phyloP scores from a whole-genome alignment of 1,140 invertebrate genomes.

The Penaeus vannamei region DNA sequence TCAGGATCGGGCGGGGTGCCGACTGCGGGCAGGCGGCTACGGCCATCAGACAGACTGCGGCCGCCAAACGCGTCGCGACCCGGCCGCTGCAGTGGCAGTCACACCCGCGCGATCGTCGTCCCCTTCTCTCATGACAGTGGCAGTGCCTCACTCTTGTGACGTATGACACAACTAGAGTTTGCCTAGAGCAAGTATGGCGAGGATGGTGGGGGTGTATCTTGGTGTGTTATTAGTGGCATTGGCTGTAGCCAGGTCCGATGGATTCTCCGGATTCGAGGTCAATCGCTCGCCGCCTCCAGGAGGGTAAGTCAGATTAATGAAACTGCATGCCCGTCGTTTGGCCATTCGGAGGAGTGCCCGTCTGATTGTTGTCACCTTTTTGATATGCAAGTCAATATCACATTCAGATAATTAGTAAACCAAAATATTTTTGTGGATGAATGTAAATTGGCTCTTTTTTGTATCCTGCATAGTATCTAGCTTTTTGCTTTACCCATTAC shows the following conservation, averaged over 20 bases:
- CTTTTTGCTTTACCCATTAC: too few relatives aligned
- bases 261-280: constrained; percentile 50
- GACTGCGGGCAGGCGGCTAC: background rate
- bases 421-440: too few relatives aligned
- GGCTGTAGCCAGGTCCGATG: constrained; percentile 45
- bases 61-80: constrained; percentile 33
- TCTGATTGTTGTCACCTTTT: too few relatives aligned
- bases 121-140: background rate
- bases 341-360: too few relatives aligned
- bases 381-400: too few relatives aligned
- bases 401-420: too few relatives aligned
- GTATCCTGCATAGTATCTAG: too few relatives aligned
- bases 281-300: constrained; percentile 44
- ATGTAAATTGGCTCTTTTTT: too few relatives aligned
- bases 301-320: constrained; percentile 22
- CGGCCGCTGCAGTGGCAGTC: constrained; percentile 18
- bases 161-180: constrained; percentile 28
- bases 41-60: constrained; percentile 47
- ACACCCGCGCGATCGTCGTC: background rate
- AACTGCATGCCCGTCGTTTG: too few relatives aligned
- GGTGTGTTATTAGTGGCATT: constrained; percentile 26
- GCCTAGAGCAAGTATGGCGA: constrained; percentile 26
- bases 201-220: constrained; percentile 37
- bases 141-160: constrained; percentile 32
- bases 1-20: constrained; percentile 13